Base-by-base conservation (phyloP, 1,140 invertebrate species). In the Drosophila lacertosa region DNA sequence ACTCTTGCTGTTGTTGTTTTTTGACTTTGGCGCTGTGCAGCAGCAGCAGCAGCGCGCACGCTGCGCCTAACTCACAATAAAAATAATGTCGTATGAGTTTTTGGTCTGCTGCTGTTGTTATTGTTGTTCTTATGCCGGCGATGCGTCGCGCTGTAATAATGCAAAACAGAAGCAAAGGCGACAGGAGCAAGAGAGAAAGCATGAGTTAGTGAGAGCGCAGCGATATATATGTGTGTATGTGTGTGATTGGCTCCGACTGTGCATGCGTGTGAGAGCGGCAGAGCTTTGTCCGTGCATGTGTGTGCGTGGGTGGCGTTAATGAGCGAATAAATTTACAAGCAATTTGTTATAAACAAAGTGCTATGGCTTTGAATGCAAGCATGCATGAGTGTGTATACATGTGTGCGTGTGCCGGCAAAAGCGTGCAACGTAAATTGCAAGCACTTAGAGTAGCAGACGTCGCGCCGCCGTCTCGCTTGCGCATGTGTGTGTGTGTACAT, bases 301-400 rank as follows among this genome's bases (percentile, higher is more conserved):
- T 44, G 32, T 33, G 59, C 65, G 60, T 66, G 55, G 69, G 60
- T 62, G 71, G 70, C 50, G 47, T 67, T 60, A 60, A 67, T 66
- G 54, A 59, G 29, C 39, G 47, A 50, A 16, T 44, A 20, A 59
- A 62, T 60, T 54, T 59, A 66, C 48, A 71, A 71, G 60, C 60
- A 71, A 75, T 70, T 75, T 66, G 73, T 75, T 67, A 75, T 75
- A 75, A 75, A 75, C 73, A 75, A 75, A 72, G 48, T 72, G 69
- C 68, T n/a, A n/a, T n/a, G n/a, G n/a, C n/a, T n/a, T n/a, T n/a
- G n/a, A 64, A 35, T 70, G 37, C 37, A 32, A 20, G 6, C 40
- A 4, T 33, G 15, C 33, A 16, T 33, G 9, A 55, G 32, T 29
- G 16, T 35, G 33, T 40, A 20, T 59, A 26, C 26, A 24, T 20